A percentile compares a stretch with the other conserved stretches of the same genome.
phyloP scores from a whole-genome alignment of 1,140 invertebrate species.

The Drosophila parvula region DNA sequence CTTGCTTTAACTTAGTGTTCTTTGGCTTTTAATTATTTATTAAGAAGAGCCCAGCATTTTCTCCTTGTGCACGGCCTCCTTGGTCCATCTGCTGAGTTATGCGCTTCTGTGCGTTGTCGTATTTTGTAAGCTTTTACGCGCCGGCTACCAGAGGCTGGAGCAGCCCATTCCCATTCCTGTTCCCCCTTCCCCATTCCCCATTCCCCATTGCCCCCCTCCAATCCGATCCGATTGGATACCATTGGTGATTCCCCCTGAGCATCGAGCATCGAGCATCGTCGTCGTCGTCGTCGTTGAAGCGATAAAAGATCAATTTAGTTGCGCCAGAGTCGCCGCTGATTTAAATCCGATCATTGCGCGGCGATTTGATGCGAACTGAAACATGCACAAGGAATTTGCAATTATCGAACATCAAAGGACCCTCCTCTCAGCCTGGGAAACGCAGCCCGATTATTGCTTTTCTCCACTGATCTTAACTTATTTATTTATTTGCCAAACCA shows the following conservation, averaged over 20 bases:
- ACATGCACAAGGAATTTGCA: constrained; percentile 82
- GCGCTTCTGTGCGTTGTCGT: constrained; percentile 79
- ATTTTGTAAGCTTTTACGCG: constrained; percentile 81
- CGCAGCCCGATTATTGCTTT: constrained; percentile 1
- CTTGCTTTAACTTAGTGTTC: too few species aligned
- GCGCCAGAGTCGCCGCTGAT: constrained; percentile 72
- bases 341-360: constrained; percentile 82
- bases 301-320: constrained; percentile 83
- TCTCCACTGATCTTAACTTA: too few species aligned
- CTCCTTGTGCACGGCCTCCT: constrained; percentile 4
- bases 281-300: constrained; percentile 68
- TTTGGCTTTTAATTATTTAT: too few species aligned
- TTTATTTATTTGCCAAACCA: too few species aligned
- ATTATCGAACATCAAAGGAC: constrained; percentile 80
- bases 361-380: constrained; percentile 81
- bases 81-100: constrained; percentile 66
- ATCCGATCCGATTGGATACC: constrained; percentile 9
- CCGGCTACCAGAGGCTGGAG: constrained; percentile 60
- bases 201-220: background rate
- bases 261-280: constrained; percentile 26
- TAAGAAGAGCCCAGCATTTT: background rate
- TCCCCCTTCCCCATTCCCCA: background rate
- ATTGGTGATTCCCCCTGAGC: background rate
- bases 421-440: constrained; percentile 18
- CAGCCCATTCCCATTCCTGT: background rate